phyloP scores from a whole-genome alignment of 2,797 vertebrate genomes.

The Aselliscus stoliczkanus region DNA sequence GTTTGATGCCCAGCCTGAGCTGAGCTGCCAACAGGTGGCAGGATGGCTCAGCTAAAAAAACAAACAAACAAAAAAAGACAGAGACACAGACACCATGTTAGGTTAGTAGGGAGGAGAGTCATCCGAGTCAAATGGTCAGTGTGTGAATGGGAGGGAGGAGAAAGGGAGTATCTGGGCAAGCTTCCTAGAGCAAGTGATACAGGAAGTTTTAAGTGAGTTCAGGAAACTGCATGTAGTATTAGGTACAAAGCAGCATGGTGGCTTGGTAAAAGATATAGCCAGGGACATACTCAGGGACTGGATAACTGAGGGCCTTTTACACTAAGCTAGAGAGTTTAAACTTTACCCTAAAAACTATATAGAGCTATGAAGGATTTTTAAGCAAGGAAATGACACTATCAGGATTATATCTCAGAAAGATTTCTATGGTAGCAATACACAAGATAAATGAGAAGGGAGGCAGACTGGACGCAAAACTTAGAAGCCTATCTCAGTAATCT shows the following conservation, averaged over 20 bases:
- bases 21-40: no score
- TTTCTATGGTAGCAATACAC: not conserved
- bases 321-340: not conserved
- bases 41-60: no score
- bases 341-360: not conserved
- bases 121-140: not conserved
- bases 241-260: not conserved
- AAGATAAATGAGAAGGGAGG: not conserved
- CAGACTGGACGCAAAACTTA: not conserved
- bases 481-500: not conserved
- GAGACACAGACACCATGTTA: not conserved
- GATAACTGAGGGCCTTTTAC: not conserved
- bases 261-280: not conserved
- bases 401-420: not conserved
- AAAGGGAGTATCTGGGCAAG: not conserved
- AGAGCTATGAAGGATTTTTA: not conserved
- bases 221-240: not conserved
- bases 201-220: not conserved
- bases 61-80: no score
- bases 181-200: not conserved
- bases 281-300: not conserved
- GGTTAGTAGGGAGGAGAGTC: not conserved
- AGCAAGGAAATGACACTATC: not conserved
- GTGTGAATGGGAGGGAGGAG: not conserved
- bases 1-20: no score